Base-by-base conservation (phyloP, 2,888 invertebrate species). In the Rhagonycha lutea region DNA sequence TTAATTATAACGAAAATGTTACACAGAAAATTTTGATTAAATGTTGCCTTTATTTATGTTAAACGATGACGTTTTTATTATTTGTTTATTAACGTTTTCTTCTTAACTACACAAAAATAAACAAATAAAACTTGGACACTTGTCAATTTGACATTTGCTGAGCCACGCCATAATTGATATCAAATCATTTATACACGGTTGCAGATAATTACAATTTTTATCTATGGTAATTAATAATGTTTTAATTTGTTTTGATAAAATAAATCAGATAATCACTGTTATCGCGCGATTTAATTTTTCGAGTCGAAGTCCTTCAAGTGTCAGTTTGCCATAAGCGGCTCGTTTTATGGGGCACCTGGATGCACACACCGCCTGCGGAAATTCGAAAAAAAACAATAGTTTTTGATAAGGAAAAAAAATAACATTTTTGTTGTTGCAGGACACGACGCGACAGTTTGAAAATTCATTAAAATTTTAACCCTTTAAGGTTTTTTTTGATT, bases 101-200 rank as follows among this genome's bases (percentile, higher is more conserved):
- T 18, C 70, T 18, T 70, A 67, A 47, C 63, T 61, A 70, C 70
- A 47, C n/a, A 61, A 70, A 74, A 24, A 65, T 61, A 67, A 74
- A 74, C 74, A 70, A 74, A 74, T 74, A 60, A 47, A 12, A 10
- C 47, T 12, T 14, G 23, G 69, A 62, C 70, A 74, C 74, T 70
- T 74, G 70, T 70, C 74, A 62, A 11, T 63, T 74, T 74, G 60
- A 70, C 67, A 61, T n/a, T 14, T 47, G 8, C n/a, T 60, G 18
- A 26, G 63, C 70, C 70, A 74, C 74, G 74, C 29, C 69, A 69
- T 26, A 23, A 65, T 65, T 24, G 63, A 65, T 65, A 65, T 26
- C 63, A 24, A 65, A 24, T 65, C n/a, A 3, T 11, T 5, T 24
- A n/a, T n/a, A 32, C 32, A 47, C 47, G 47, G 47, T 47, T 47